Base-by-base conservation (phyloP, 2,888 invertebrate species). In the Drosophila seclusa region DNA sequence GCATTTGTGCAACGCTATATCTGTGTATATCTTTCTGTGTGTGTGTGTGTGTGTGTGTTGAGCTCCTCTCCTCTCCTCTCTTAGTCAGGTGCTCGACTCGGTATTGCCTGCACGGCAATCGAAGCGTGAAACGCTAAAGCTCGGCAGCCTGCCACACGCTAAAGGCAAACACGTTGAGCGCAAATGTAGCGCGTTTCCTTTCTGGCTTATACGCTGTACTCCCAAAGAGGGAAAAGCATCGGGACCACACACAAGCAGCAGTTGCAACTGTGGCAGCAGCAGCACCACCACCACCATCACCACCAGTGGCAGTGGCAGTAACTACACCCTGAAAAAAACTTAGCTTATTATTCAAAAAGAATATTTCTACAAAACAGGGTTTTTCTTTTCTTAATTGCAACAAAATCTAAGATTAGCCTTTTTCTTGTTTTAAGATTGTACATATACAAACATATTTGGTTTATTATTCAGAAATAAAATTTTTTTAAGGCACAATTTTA, bases 171-270 rank as follows among this genome's bases (percentile, higher is more conserved):
- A 85, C 75, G 89, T 87, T 87, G 80, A 80, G 89, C 87, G 85
- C 82, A 86, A 86, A 89, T 89, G 89, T 89, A 84, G 87, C 85
- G 87, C 87, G 78, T 73, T 84, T 86, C 85, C 85, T 87, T 89
- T 88, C 78, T 87, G 78, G 89, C 87, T 82, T 80, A 80, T 80
- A 71, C 74, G 65, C 73, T 68, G 62, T 58, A 54, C 67, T 66
- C 55, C 24, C 62, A 53, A 52, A 40, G 61, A 45, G 61, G 67
- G 49, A 63, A 59, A 78, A 65, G 69, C 38, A 63, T 62, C 77
- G 67, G 61, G 50, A 68, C 49, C 68, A 68, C 45, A 29, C 50
- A 50, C 6, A 29, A 50, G 50, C 50, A 13, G 49, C 36, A 58
- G 32, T 24, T 31, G 45, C 49, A 38, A 24, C 45, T 24, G 21